A percentile compares a stretch with the other conserved stretches of the same genome.
Conservation (phyloP, 2,113 vertebrate species). For the Phylloscopus trochiloides region DNA sequence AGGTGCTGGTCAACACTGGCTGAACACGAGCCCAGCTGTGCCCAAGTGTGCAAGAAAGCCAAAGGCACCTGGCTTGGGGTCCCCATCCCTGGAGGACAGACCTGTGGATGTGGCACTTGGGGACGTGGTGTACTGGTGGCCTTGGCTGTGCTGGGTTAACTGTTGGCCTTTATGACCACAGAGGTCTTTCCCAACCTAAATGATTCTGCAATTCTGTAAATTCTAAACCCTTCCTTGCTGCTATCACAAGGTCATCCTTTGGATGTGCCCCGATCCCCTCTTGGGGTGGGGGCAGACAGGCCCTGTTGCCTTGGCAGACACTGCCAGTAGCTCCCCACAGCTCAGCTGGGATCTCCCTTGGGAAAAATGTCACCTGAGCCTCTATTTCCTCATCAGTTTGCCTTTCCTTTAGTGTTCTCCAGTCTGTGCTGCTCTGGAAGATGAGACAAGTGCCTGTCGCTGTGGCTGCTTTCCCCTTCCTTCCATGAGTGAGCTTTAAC, state of each 20-base stretch:
- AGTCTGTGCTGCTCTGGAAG: background rate
- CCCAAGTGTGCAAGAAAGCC: background rate
- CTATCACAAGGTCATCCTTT: background rate
- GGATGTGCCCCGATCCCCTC: fast-evolving
- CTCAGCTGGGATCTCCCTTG: background rate
- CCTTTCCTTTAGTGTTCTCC: background rate
- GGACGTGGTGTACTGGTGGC: background rate
- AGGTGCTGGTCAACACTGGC: background rate
- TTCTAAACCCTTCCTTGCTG: background rate
- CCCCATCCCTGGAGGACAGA: background rate
- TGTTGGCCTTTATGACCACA: background rate
- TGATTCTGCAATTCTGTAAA: background rate
- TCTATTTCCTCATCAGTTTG: background rate
- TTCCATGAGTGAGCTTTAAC: slow-evolving; percentile 8
- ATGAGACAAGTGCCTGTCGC: background rate
- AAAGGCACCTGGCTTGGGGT: background rate
- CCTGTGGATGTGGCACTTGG: background rate
- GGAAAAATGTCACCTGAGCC: background rate
- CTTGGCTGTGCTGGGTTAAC: background rate
- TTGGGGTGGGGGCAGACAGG: background rate
- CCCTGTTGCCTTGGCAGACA: background rate
- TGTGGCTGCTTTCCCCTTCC: background rate
- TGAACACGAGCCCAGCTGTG: background rate
- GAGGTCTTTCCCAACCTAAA: background rate
- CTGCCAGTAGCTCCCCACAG: background rate